These are phyloP conservation scores for Oncopodura yosiiana DNA, from an alignment of 1,140 invertebrate genomes.

Conservation along the genomic window DNA sequence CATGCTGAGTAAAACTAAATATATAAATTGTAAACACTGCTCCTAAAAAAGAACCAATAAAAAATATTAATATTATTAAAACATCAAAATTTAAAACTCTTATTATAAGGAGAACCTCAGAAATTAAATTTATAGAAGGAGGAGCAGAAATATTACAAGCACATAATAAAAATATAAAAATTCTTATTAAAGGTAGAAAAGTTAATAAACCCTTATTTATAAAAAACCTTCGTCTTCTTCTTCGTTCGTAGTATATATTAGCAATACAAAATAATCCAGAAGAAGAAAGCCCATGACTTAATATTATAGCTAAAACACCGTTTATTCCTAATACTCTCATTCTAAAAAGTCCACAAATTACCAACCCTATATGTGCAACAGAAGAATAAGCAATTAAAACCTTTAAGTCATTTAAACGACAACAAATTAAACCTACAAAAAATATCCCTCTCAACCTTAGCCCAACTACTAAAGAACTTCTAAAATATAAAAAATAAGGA, in stretches of 20 bases:
- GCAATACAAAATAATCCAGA: slow-evolving; percentile 58
- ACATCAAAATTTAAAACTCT: slow-evolving; percentile 7
- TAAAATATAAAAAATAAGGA: not conserved
- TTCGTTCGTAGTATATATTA: slow-evolving; percentile 52
- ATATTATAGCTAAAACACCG: slow-evolving; percentile 49
- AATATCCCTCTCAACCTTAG: slow-evolving; percentile 48
- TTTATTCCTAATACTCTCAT: slow-evolving; percentile 42
- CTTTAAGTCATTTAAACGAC: slow-evolving; percentile 51
- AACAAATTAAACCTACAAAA: slow-evolving; percentile 47
- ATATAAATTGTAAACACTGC: slow-evolving; percentile 27
- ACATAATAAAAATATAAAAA: slow-evolving; percentile 23
- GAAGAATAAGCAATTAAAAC: slow-evolving; percentile 54
- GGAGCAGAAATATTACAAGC: slow-evolving; percentile 29
- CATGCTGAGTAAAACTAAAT: slow-evolving; percentile 47
- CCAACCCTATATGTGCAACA: slow-evolving; percentile 49
- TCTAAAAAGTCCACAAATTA: slow-evolving; percentile 44
- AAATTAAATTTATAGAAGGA: slow-evolving; percentile 26
- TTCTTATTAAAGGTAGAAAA: not conserved
- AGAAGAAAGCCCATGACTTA: slow-evolving; percentile 52
- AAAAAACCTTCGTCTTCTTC: slow-evolving; percentile 40
- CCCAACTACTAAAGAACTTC: slow-evolving; percentile 43
- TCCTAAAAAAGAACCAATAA: slow-evolving; percentile 23
- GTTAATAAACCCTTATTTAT: slow-evolving; percentile 41
- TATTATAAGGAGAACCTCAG: slow-evolving; percentile 26
- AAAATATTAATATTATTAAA: slow-evolving; percentile 19